Evolutionary conservation across 2,113 vertebrate species (phyloP).

Genomic region (Tupaia tana): DNA sequence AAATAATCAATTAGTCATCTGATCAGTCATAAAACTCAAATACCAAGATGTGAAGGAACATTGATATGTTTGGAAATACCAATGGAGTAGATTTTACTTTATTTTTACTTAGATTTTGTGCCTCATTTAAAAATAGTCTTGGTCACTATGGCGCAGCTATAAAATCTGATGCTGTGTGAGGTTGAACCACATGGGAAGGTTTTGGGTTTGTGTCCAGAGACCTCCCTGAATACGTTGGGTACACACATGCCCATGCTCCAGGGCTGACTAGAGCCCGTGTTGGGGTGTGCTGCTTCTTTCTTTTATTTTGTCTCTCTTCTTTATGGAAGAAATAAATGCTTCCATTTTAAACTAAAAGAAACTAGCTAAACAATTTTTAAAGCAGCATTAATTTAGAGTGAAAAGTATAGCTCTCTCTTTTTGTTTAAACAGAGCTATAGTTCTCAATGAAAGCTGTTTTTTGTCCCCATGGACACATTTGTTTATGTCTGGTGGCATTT

Average conservation of each 20-base stretch:
- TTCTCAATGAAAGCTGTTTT: not conserved
- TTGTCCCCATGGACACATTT: not conserved
- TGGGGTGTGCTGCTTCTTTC: too few relatives aligned
- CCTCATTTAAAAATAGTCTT: not conserved
- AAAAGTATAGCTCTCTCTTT: not conserved
- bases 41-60: not conserved
- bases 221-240: too few relatives aligned
- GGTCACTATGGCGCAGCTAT: too few relatives aligned
- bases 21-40: not conserved
- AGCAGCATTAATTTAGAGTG: not conserved
- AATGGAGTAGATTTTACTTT: not conserved
- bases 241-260: too few relatives aligned
- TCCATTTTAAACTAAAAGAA: too few relatives aligned
- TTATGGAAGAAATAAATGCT: too few relatives aligned
- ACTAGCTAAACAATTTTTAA: not conserved
- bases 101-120: constrained; percentile 14
- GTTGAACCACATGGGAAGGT: too few relatives aligned
- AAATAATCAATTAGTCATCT: not conserved
- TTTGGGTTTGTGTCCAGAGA: too few relatives aligned
- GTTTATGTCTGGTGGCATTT: not conserved
- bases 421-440: not conserved
- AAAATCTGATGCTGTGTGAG: too few relatives aligned
- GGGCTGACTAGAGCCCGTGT: too few relatives aligned
- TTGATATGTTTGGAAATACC: not conserved
- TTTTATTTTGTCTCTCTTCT: too few relatives aligned